Evolutionary conservation across 2,113 vertebrate genomes (phyloP).

Genomic region (Psittacus erithacus): DNA sequence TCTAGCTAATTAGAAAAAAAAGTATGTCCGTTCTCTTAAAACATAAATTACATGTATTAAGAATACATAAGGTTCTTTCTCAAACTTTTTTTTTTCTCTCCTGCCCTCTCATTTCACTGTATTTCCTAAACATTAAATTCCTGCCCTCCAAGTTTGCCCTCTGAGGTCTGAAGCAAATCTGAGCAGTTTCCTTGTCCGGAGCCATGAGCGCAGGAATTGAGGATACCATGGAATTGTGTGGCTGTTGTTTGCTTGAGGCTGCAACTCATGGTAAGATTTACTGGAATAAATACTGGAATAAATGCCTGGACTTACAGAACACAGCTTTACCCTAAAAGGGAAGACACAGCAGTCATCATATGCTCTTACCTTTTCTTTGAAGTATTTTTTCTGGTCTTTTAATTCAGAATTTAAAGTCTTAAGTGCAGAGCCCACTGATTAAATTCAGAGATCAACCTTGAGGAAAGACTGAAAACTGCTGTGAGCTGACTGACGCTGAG

Average conservation of each 20-base stretch:
- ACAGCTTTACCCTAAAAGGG: background rate
- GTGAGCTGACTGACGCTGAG: background rate
- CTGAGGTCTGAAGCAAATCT: background rate
- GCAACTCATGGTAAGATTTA: background rate
- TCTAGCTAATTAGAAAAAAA: background rate
- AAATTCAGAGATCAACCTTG: background rate
- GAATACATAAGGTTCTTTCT: background rate
- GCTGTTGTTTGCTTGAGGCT: background rate
- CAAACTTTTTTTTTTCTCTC: background rate
- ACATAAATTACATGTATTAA: background rate
- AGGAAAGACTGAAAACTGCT: slow-evolving; percentile 1
- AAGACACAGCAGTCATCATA: background rate
- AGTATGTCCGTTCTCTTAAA: background rate
- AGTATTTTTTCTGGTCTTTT: background rate
- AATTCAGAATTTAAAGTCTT: background rate
- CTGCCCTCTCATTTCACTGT: background rate
- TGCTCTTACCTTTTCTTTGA: background rate
- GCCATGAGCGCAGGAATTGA: background rate
- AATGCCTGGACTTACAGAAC: background rate
- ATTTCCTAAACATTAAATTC: background rate
- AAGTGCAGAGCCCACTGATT: background rate
- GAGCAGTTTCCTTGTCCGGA: background rate
- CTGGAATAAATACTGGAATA: too few species aligned
- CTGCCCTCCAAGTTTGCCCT: background rate
- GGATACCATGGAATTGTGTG: background rate